Conservation (phyloP, 1,140 invertebrate genomes). For the Saccostrea glomerata region DNA sequence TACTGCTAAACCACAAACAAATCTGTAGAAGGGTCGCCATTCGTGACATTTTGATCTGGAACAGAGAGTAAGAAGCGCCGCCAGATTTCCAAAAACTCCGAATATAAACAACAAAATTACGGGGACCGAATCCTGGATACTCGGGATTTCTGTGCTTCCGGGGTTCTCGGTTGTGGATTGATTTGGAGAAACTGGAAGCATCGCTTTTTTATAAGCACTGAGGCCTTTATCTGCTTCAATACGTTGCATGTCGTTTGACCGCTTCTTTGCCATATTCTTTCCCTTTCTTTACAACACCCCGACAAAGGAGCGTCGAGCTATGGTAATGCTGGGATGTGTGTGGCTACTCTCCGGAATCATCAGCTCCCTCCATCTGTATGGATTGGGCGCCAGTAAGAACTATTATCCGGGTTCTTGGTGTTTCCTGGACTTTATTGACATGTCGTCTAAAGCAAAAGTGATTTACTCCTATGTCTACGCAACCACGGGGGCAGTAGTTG, state of each 20-base stretch:
- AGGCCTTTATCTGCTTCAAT: too few species aligned
- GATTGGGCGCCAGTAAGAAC: conserved; percentile 68
- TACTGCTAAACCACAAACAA: conserved; percentile 10
- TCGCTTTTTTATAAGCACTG: too few species aligned
- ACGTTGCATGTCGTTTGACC: conserved; percentile 77
- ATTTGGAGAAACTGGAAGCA: too few species aligned
- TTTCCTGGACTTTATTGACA: conserved; percentile 74
- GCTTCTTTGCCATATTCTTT: conserved; percentile 76
- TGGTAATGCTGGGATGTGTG: conserved; percentile 61
- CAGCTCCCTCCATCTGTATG: conserved; percentile 74
- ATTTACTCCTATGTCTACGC: conserved; percentile 71
- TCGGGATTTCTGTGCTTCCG: too few species aligned
- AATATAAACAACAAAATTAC: conserved; percentile 57
- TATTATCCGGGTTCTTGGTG: conserved; percentile 79
- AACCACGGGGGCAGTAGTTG: conserved; percentile 63
- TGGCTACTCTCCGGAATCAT: conserved; percentile 72
- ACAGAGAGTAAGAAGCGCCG: conserved; percentile 62
- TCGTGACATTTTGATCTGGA: conserved; percentile 46
- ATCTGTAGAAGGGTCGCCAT: conserved; percentile 37
- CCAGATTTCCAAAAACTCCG: conserved; percentile 66
- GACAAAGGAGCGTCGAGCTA: conserved; percentile 61
- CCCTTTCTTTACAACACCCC: conserved; percentile 76
- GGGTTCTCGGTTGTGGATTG: too few species aligned
- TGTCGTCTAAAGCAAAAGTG: conserved; percentile 47
- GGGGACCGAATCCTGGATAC: background rate